Percentiles rank a stretch among this genome's conserved stretches.
Conservation (phyloP, 2,888 invertebrate species). For the Melanotus villosus region DNA sequence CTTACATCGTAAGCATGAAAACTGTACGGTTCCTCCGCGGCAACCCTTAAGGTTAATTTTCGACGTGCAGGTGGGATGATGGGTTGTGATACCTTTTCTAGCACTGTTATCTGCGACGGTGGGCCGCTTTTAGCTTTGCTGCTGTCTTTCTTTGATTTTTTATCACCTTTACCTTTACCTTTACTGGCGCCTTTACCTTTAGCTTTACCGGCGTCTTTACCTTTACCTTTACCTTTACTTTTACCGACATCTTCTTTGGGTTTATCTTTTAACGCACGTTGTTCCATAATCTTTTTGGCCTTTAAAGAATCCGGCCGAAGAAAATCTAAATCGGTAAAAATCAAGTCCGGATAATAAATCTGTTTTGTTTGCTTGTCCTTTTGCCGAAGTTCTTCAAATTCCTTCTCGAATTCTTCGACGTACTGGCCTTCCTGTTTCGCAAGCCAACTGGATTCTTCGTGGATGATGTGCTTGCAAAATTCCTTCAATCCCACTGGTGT, state of each 20-base stretch:
- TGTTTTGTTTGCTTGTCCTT: not conserved
- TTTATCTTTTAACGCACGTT: no score
- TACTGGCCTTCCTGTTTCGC: constrained; percentile 23
- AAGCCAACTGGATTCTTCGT: constrained; percentile 34
- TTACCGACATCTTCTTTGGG: not conserved
- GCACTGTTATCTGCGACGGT: not conserved
- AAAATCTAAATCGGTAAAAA: constrained; percentile 28
- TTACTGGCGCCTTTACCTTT: constrained; percentile 1
- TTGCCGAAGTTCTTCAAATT: not conserved
- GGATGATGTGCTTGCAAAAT: constrained; percentile 32
- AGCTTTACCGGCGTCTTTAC: not conserved
- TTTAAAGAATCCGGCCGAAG: constrained; percentile 41
- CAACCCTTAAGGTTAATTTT: constrained; percentile 18
- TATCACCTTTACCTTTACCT: constrained; percentile 7
- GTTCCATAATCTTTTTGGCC: constrained; percentile 3
- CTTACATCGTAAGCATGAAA: constrained; percentile 40
- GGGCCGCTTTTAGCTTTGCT: not conserved
- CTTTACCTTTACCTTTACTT: not conserved
- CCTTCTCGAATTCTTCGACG: not conserved
- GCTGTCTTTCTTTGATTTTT: constrained; percentile 1
- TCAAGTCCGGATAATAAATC: constrained; percentile 26
- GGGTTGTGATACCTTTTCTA: constrained; percentile 17
- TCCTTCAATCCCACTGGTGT: constrained; percentile 28
- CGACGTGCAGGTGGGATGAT: not conserved
- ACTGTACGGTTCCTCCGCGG: constrained; percentile 20